These are phyloP conservation scores for Paracentrotus lividus DNA, from an alignment of 53 echinoderm and acorn worm species.

Conservation along the genomic window DNA sequence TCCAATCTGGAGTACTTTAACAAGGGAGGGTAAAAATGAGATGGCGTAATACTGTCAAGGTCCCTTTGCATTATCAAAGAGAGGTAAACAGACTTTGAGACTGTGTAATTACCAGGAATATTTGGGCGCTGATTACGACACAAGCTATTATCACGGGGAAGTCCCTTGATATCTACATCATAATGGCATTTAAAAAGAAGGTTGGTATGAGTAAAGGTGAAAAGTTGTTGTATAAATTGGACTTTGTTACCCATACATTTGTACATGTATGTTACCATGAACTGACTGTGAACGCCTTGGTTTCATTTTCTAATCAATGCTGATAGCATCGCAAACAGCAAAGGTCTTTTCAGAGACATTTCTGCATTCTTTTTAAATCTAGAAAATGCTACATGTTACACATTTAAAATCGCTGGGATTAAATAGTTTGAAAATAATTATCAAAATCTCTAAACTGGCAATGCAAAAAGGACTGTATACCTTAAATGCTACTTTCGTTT, in stretches of 20 bases:
- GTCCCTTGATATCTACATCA: neutral
- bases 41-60: neutral
- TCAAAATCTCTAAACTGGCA: too few species aligned
- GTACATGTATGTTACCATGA: too few species aligned
- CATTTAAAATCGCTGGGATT: too few species aligned
- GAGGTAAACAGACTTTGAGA: conserved; percentile 16
- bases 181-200: neutral
- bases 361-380: too few species aligned
- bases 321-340: too few species aligned
- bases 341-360: too few species aligned
- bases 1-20: neutral
- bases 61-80: neutral
- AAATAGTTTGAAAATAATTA: too few species aligned
- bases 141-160: neutral
- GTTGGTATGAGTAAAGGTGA: neutral
- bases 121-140: conserved; percentile 18
- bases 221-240: neutral
- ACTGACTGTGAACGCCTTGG: neutral
- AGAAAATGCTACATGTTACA: too few species aligned
- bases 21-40: neutral
- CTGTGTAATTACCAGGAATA: neutral
- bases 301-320: too few species aligned
- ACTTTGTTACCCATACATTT: neutral
- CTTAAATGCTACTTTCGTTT: too few species aligned
- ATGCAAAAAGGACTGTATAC: too few species aligned